Conservation (phyloP, 2,888 invertebrate genomes). For the Frankliniella intonsa region DNA sequence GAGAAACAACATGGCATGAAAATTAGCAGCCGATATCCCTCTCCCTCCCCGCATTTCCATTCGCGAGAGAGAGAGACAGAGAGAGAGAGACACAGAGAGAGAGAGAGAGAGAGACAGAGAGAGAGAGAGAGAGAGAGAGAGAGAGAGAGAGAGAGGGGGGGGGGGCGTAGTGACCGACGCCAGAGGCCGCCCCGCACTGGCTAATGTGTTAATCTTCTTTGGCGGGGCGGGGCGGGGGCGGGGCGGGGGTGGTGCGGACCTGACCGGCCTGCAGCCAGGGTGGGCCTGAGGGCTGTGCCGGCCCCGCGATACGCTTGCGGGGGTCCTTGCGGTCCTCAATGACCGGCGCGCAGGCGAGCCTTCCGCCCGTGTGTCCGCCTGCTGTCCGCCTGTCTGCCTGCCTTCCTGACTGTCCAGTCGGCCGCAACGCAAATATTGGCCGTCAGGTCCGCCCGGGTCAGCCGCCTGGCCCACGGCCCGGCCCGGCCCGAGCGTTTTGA, state of each 20-base stretch:
- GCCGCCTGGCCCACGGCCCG: neutral
- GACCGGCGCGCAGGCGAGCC: no score
- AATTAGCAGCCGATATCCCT: neutral
- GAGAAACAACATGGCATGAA: constrained; percentile 4
- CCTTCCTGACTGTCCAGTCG: neutral
- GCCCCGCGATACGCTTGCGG: no score
- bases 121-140: neutral
- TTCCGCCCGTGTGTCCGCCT: no score
- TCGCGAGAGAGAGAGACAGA: neutral
- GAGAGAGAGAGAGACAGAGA: neutral
- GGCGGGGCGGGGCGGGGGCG: neutral
- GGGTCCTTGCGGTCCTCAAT: no score
- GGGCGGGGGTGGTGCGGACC: neutral
- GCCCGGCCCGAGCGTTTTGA: neutral
- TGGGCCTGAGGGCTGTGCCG: neutral
- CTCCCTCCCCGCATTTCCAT: neutral
- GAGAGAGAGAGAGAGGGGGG: neutral
- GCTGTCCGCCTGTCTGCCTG: no score
- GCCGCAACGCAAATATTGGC: neutral
- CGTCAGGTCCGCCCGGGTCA: neutral
- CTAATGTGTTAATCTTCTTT: constrained; percentile 27
- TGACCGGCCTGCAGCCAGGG: neutral
- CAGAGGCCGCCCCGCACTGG: neutral
- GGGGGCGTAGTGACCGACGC: neutral
- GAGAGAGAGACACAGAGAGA: neutral